phyloP scores from a whole-genome alignment of 1,140 invertebrate genomes.

The Lepidurus apus region DNA sequence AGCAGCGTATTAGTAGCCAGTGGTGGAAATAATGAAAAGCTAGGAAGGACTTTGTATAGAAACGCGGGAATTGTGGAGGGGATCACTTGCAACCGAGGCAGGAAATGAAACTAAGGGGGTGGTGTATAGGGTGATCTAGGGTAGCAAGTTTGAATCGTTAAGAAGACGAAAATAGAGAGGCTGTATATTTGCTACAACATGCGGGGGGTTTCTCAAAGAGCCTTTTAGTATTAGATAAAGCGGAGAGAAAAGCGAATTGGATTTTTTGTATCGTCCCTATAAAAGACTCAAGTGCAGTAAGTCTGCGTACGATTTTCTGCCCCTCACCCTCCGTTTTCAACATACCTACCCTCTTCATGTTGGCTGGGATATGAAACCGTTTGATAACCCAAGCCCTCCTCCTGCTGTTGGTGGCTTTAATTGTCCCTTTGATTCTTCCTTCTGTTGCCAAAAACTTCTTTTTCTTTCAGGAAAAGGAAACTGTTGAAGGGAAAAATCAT shows the following conservation, averaged over 20 bases:
- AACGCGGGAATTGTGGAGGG: background rate
- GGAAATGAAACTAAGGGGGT: constrained; percentile 1
- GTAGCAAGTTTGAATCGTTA: background rate
- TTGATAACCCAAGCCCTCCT: background rate
- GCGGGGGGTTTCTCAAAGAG: background rate
- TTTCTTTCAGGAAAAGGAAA: background rate
- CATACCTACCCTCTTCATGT: constrained; percentile 19
- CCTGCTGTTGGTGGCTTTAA: constrained; percentile 17
- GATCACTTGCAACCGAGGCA: background rate
- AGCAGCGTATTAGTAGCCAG: constrained; percentile 10
- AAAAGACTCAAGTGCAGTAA: constrained; percentile 15
- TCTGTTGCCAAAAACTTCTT: background rate
- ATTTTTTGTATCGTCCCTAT: constrained; percentile 10
- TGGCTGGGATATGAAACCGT: constrained; percentile 12
- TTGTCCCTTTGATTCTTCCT: constrained; percentile 14
- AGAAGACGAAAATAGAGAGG: background rate
- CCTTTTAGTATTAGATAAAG: background rate
- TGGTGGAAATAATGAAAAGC: constrained; percentile 4
- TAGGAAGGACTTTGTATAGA: background rate
- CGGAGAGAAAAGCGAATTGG: constrained; percentile 1
- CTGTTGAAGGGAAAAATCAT: background rate
- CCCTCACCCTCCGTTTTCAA: background rate
- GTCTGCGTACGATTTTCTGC: background rate
- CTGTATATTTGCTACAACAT: background rate
- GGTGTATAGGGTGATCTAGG: background rate